Conservation (phyloP, 2,113 vertebrate species). For the Athene noctua region DNA sequence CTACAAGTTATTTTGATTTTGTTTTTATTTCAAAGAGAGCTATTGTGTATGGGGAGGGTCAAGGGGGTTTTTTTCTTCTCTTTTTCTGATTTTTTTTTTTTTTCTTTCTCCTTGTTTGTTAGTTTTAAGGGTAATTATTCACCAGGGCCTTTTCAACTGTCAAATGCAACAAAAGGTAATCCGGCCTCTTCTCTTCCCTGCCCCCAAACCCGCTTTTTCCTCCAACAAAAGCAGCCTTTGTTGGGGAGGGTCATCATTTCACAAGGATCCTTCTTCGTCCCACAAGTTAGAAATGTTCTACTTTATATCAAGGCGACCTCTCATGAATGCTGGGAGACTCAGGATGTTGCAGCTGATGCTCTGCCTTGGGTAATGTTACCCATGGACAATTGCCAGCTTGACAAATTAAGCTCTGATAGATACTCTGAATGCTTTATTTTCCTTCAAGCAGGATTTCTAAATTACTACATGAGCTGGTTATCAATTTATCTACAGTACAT, state of each 20-base stretch:
- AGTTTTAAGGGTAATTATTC: slow-evolving; percentile 87
- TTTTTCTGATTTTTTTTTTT: slow-evolving; percentile 49
- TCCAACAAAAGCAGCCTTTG: slow-evolving; percentile 76
- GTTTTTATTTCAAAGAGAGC: not conserved
- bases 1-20: slow-evolving; percentile 19
- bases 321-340: not conserved
- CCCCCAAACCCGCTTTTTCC: slow-evolving; percentile 27
- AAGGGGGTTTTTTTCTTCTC: not conserved
- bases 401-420: not conserved
- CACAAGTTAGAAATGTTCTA: slow-evolving; percentile 21
- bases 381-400: not conserved
- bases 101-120: slow-evolving; percentile 70
- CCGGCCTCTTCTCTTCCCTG: slow-evolving; percentile 38
- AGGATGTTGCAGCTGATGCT: not conserved
- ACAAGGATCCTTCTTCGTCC: slow-evolving; percentile 13
- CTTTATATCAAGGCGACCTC: slow-evolving; percentile 17
- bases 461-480: not conserved
- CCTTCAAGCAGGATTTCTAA: not conserved
- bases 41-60: not conserved
- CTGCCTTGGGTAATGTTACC: not conserved
- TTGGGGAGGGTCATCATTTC: slow-evolving; percentile 47
- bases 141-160: slow-evolving; percentile 84
- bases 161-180: slow-evolving; percentile 83
- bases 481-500: not conserved
- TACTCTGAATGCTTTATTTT: not conserved